Percentiles rank a stretch among this genome's conserved stretches.
Evolutionary conservation across 2,113 vertebrate genomes (phyloP).

Genomic region (Chaetodon auriga): DNA sequence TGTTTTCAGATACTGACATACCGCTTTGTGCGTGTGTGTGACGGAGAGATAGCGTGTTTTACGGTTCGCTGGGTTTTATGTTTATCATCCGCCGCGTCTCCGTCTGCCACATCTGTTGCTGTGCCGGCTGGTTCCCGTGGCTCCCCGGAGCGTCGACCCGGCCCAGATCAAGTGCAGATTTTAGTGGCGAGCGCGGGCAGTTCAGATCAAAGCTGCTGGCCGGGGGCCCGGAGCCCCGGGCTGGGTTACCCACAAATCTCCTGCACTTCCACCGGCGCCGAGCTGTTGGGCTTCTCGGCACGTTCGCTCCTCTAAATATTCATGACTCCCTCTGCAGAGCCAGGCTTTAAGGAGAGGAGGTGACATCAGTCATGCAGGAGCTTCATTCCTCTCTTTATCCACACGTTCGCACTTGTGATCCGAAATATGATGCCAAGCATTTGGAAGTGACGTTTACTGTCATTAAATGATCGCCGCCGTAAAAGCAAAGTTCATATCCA

Average conservation of each 20-base stretch:
- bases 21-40: not conserved
- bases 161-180: slow-evolving; percentile 1
- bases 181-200: not conserved
- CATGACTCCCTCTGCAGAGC: not conserved
- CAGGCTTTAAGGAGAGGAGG: not conserved
- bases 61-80: not conserved
- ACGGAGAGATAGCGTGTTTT: not conserved
- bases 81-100: slow-evolving; percentile 5
- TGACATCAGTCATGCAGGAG: not conserved
- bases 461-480: not conserved
- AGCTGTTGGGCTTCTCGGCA: not conserved
- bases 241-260: not conserved
- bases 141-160: not conserved
- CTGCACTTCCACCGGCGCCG: not conserved
- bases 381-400: not conserved
- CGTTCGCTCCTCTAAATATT: slow-evolving; percentile 6
- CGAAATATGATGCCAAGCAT: not conserved
- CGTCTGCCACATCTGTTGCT: slow-evolving; percentile 10
- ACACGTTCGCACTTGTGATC: not conserved
- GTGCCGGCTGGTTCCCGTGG: not conserved
- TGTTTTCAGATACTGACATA: not conserved
- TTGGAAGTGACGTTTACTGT: not conserved
- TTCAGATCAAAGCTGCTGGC: slow-evolving; percentile 45
- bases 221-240: not conserved
- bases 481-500: not conserved